Percentiles rank a stretch among this genome's conserved stretches.
These are phyloP conservation scores for Chloromyia formosa DNA, from an alignment of 2,888 invertebrate species.

Conservation along the genomic window DNA sequence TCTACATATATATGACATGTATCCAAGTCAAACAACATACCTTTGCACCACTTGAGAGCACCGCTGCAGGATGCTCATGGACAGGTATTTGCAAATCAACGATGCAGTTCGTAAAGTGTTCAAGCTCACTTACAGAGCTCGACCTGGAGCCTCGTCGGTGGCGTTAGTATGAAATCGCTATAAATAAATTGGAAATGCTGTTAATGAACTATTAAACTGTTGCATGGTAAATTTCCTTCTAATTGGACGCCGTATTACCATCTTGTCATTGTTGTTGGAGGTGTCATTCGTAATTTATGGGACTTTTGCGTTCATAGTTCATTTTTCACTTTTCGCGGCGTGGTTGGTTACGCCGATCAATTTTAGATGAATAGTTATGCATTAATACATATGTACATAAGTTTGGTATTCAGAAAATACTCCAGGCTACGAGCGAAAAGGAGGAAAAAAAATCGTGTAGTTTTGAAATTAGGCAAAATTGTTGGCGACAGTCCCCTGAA, in stretches of 20 bases:
- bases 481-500: too few species aligned
- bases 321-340: not conserved
- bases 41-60: not conserved
- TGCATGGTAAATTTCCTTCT: constrained; percentile 30
- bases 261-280: not conserved
- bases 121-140: not conserved
- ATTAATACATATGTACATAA: too few species aligned
- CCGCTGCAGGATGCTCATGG: not conserved
- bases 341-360: too few species aligned
- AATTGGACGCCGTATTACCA: not conserved
- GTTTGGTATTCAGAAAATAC: too few species aligned
- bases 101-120: constrained; percentile 10
- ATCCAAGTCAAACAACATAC: not conserved
- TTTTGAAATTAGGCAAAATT: too few species aligned
- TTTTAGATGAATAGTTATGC: too few species aligned
- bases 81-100: constrained; percentile 7
- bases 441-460: too few species aligned
- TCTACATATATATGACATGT: not conserved
- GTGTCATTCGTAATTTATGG: not conserved
- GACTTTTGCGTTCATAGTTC: not conserved
- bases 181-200: constrained; percentile 38
- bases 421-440: too few species aligned
- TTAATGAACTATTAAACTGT: constrained; percentile 40
- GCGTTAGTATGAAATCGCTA: constrained; percentile 23
- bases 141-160: not conserved